phyloP scores from a whole-genome alignment of 2,888 invertebrate genomes.

The Galerucella pusilla region DNA sequence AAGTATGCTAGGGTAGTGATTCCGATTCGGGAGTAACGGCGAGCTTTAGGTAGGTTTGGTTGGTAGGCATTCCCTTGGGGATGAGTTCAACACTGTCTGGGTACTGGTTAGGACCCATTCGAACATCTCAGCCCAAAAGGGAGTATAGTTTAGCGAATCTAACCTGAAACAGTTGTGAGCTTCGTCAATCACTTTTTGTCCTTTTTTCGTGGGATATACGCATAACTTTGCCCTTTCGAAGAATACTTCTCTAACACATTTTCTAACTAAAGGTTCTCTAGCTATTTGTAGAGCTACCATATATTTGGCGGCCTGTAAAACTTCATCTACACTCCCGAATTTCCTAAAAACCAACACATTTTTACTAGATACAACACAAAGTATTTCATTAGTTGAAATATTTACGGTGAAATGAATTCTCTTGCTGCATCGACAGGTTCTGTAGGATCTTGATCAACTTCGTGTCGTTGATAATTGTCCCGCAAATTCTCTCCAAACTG shows the following conservation, averaged over 20 bases:
- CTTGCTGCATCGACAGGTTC: constrained; percentile 86
- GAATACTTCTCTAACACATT: constrained; percentile 86
- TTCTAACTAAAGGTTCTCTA: constrained; percentile 88
- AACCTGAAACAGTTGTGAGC: constrained; percentile 84
- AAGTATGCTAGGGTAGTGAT: too few relatives aligned
- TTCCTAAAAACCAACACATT: constrained; percentile 61
- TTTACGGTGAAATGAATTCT: constrained; percentile 74
- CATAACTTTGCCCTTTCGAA: constrained; percentile 88
- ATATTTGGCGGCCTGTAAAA: constrained; percentile 89
- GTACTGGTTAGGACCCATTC: too few relatives aligned
- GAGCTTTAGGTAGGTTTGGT: too few relatives aligned
- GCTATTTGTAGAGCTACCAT: constrained; percentile 96
- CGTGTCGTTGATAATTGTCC: constrained; percentile 94
- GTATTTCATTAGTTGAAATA: constrained; percentile 30
- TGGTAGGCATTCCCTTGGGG: too few relatives aligned
- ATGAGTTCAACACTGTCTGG: too few relatives aligned
- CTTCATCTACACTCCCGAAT: constrained; percentile 81
- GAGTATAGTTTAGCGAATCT: too few relatives aligned
- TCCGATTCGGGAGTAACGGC: too few relatives aligned
- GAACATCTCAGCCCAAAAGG: too few relatives aligned
- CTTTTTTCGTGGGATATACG: constrained; percentile 88
- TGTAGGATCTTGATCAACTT: constrained; percentile 92
- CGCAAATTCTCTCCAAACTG: constrained; percentile 96
- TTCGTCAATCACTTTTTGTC: constrained; percentile 95
- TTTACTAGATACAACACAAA: too few relatives aligned